Evolutionary conservation across 2,113 vertebrate genomes (phyloP).

Genomic region (Onychorhynchus coronatus): DNA sequence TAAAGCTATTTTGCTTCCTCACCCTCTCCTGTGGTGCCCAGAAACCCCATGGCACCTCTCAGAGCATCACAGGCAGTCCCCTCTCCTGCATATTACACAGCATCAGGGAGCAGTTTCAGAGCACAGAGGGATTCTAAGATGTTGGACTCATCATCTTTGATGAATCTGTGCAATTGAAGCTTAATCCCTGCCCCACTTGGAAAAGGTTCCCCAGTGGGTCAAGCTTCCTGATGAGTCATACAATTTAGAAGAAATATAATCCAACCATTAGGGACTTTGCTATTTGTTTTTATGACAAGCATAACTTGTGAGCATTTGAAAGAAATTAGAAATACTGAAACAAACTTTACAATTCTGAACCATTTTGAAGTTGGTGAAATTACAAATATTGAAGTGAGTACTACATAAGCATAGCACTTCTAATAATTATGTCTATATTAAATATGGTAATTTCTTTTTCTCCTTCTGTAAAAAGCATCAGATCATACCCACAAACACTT

Average conservation of each 20-base stretch:
- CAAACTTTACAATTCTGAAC: neutral
- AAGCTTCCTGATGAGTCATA: slow-evolving; percentile 17
- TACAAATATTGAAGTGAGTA: neutral
- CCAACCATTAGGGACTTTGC: neutral
- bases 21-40: neutral
- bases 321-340: neutral
- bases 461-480: neutral
- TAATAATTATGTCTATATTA: neutral
- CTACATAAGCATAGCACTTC: neutral
- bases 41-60: slow-evolving; percentile 1
- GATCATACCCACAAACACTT: neutral
- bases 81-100: neutral
- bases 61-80: slow-evolving; percentile 7
- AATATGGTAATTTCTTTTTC: neutral
- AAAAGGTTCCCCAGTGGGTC: slow-evolving; percentile 32
- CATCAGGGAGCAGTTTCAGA: slow-evolving; percentile 35
- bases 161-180: slow-evolving; percentile 37
- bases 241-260: neutral
- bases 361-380: neutral
- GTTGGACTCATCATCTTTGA: slow-evolving; percentile 16
- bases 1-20: slow-evolving; percentile 46
- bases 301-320: neutral
- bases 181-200: slow-evolving; percentile 27
- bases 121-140: slow-evolving; percentile 21
- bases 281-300: neutral